These are phyloP conservation scores for Drosophila pseudotalamancana DNA, from an alignment of 2,888 invertebrate species.

Conservation along the genomic window DNA sequence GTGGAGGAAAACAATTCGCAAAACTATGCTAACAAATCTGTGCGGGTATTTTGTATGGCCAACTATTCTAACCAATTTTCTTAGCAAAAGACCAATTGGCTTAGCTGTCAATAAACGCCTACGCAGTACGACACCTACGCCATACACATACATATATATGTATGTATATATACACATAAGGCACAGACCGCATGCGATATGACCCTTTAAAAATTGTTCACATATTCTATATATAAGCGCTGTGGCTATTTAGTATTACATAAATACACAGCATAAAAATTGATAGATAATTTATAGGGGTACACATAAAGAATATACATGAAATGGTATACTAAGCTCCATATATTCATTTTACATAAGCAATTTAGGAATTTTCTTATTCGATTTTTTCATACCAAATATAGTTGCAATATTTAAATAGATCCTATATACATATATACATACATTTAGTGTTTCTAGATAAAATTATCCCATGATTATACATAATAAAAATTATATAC, in stretches of 20 bases:
- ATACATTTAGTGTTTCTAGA: constrained; percentile 30
- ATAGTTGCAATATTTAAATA: not conserved
- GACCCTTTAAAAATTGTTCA: constrained; percentile 24
- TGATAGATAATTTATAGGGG: not conserved
- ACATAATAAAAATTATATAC: not conserved
- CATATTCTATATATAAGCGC: not conserved
- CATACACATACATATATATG: constrained; percentile 9
- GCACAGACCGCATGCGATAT: constrained; percentile 2
- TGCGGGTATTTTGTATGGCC: no score
- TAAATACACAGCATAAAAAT: not conserved
- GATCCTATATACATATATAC: constrained; percentile 38
- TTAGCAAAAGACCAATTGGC: constrained; percentile 51
- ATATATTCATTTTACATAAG: no score
- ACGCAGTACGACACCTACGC: constrained; percentile 33
- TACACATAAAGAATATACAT: no score
- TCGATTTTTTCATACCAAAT: not conserved
- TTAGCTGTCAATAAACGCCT: constrained; percentile 40
- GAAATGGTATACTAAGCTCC: no score
- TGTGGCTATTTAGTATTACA: not conserved
- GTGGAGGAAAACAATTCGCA: constrained; percentile 60
- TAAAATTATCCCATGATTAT: not conserved
- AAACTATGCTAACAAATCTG: constrained; percentile 63
- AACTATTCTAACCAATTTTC: constrained; percentile 6
- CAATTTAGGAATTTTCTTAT: not conserved
- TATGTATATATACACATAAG: constrained; percentile 13